Base-by-base conservation (phyloP, 2,888 invertebrate genomes). In the Tetragonula carbonaria region DNA sequence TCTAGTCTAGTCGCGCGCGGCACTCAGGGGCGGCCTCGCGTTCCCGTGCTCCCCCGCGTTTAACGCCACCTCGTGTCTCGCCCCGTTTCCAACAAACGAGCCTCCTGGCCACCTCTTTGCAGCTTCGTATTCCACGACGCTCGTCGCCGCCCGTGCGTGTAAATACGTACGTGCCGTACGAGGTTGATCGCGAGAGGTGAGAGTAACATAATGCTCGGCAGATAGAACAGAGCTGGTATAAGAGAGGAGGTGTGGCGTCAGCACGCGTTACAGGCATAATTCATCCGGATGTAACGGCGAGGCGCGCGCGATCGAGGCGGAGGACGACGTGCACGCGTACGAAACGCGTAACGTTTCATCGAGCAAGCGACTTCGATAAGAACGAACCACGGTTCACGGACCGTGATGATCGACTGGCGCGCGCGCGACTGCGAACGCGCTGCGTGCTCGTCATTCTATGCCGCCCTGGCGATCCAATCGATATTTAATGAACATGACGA, bases 211-310 rank as follows among this genome's bases (percentile, higher is more conserved):
- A 91, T 90, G 90, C 87, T 86, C 77, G 88, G 87, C 83, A 85
- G 88, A 90, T 91, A 91, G 89, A 87, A 90, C 85, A 85, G 28
- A 28, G 80, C 87, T 75, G 81, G 80, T 84, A 84, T 71, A 82
- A 84, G 90, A 85, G 90, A 86, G 89, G 91, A 92, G 93, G 93
- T 91, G 93, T 92, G 92, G 93, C 89, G 88, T 90, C 87, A 88
- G 91, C 93, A 93, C 93, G 93, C 92, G 90, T 92, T 92, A 89
- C 89, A 89, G 86, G 90, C 92, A 93, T 93, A 93, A 93, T 92
- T 93, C 93, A 93, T 92, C 84, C 90, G 77, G 57, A 68, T 45
- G 81, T 38, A 78, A 76, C 57, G 71, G 72, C 66, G 53, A 66
- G 11, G 68, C 71, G 38, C 74, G 78, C 82, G 62, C 63, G 79